Evolutionary conservation across 2,797 vertebrate species (phyloP).

Genomic region (Acipenser oxyrinchus): DNA sequence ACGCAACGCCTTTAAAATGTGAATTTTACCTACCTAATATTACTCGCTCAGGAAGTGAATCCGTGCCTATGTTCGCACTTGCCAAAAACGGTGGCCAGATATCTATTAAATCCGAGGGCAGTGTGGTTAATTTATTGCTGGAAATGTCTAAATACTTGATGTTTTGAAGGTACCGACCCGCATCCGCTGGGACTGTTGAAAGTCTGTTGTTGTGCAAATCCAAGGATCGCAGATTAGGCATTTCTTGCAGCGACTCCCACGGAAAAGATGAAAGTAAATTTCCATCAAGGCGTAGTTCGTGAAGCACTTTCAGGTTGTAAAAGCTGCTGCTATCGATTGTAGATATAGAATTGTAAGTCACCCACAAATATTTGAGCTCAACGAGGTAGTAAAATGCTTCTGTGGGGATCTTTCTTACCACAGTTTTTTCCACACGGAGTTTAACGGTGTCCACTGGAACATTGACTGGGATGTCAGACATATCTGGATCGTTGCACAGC

Average conservation of each 20-base stretch:
- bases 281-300: constrained; percentile 85
- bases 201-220: constrained; percentile 89
- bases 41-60: constrained; percentile 57
- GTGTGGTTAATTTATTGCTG: constrained; percentile 81
- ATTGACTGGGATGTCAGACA: constrained; percentile 83
- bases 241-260: constrained; percentile 84
- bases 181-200: constrained; percentile 61
- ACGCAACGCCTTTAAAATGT: no score
- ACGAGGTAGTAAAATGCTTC: constrained; percentile 93
- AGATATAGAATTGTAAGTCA: constrained; percentile 81
- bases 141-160: constrained; percentile 89
- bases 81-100: constrained; percentile 79
- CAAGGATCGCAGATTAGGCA: constrained; percentile 74
- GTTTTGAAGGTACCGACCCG: constrained; percentile 66
- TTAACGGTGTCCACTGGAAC: constrained; percentile 83
- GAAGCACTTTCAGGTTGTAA: constrained; percentile 88
- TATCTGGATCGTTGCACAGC: constrained; percentile 88
- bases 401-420: constrained; percentile 64
- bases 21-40: constrained; percentile 70
- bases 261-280: constrained; percentile 82
- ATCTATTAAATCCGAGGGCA: constrained; percentile 84
- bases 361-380: constrained; percentile 85
- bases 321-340: constrained; percentile 77
- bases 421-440: constrained; percentile 89
- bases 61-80: constrained; percentile 34